Percentiles rank a stretch among this genome's conserved stretches.
phyloP scores from a whole-genome alignment of 1,140 invertebrate genomes.

The Meloidogyne hapla region DNA sequence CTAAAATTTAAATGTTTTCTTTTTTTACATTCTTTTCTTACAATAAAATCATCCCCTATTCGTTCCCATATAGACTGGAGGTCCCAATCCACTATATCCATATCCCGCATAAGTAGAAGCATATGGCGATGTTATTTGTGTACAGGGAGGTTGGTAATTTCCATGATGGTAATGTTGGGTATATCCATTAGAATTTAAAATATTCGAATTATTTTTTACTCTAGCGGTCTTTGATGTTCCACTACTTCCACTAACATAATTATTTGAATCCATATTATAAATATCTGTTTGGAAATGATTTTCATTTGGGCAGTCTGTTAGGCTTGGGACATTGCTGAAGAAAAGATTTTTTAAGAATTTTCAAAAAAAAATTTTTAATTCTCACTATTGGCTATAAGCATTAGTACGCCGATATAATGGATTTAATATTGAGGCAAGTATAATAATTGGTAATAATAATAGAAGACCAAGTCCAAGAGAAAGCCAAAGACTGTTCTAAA shows the following conservation, averaged over 20 bases:
- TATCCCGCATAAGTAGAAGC: slow-evolving; percentile 46
- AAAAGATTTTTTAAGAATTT: not conserved
- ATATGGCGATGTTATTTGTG: slow-evolving; percentile 34
- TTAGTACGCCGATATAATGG: slow-evolving; percentile 40
- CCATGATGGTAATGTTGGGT: slow-evolving; percentile 6
- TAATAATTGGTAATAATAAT: slow-evolving; percentile 47
- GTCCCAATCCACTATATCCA: not conserved
- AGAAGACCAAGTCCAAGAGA: slow-evolving; percentile 46
- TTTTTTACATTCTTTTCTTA: not conserved
- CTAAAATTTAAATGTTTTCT: not conserved
- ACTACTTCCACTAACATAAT: slow-evolving; percentile 1
- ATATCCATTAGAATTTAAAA: slow-evolving; percentile 3
- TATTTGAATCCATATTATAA: slow-evolving; percentile 39
- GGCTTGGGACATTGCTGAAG: slow-evolving; percentile 34
- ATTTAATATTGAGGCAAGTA: slow-evolving; percentile 42
- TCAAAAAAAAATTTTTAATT: slow-evolving; percentile 17
- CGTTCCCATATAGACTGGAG: not conserved
- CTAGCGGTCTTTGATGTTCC: slow-evolving; percentile 4
- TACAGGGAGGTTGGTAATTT: not conserved
- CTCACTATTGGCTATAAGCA: slow-evolving; percentile 49
- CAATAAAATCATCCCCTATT: not conserved
- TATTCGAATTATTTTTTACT: not conserved
- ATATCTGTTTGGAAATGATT: slow-evolving; percentile 40
- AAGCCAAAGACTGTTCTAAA: slow-evolving; percentile 50
- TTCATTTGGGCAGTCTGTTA: slow-evolving; percentile 43